A percentile compares a stretch with the other conserved stretches of the same genome.
These are phyloP conservation scores for Rhabdornis inornatus DNA, from an alignment of 2,113 vertebrate species.

Conservation along the genomic window DNA sequence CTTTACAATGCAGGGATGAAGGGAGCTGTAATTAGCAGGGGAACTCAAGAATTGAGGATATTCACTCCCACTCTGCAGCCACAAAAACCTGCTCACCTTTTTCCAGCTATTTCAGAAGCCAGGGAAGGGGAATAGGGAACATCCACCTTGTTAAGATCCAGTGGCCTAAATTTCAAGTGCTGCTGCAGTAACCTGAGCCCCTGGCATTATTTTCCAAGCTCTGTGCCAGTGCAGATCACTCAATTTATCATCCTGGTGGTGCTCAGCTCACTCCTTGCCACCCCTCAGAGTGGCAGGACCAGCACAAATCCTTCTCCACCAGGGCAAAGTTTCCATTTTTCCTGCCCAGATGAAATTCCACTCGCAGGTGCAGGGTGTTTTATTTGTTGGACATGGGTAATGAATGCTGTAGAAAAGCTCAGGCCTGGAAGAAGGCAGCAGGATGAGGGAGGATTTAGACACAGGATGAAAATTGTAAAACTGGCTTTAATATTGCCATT, in stretches of 20 bases:
- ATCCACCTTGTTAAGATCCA: neutral
- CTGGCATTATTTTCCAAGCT: neutral
- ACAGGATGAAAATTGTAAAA: conserved; percentile 30
- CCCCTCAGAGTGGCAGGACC: neutral
- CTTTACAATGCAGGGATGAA: neutral
- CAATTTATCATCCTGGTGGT: neutral
- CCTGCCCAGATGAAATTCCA: conserved; percentile 46
- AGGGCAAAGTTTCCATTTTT: conserved; percentile 19
- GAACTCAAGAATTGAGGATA: neutral
- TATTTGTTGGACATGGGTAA: neutral
- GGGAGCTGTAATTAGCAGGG: conserved; percentile 1
- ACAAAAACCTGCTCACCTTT: neutral
- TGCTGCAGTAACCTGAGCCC: conserved; percentile 25
- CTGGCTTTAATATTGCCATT: conserved; percentile 1
- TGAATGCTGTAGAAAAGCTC: neutral
- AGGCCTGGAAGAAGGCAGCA: neutral
- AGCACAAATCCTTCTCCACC: neutral
- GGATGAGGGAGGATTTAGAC: conserved; percentile 35
- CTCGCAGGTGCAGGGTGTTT: conserved; percentile 3
- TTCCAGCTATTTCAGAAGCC: neutral
- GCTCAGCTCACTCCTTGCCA: neutral
- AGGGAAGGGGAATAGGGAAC: neutral
- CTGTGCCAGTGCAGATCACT: neutral
- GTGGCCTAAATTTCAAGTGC: neutral
- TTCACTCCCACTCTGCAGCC: neutral